Evolutionary conservation across 2,797 vertebrate genomes (phyloP).

Genomic region (Parotocinclus haroldoi): DNA sequence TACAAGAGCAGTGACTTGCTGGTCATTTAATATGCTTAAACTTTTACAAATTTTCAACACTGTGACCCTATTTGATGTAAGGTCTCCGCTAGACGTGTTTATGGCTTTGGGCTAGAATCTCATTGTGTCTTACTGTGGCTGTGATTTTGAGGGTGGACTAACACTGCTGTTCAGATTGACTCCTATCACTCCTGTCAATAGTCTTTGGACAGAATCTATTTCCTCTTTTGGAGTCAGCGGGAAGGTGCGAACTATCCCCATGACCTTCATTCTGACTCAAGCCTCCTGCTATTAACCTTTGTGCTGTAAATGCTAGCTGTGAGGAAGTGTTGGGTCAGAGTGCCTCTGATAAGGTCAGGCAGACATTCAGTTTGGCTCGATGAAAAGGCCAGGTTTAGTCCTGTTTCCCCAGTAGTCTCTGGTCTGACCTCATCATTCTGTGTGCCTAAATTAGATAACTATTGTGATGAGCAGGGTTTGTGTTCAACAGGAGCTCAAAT

Average conservation of each 20-base stretch:
- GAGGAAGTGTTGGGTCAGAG: conserved; percentile 51
- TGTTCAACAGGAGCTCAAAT: neutral
- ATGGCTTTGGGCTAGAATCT: too few relatives aligned
- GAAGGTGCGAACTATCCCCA: conserved; percentile 6
- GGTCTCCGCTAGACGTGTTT: too few relatives aligned
- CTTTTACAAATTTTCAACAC: too few relatives aligned
- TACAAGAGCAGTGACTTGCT: too few relatives aligned
- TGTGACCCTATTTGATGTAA: too few relatives aligned
- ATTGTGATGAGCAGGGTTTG: neutral
- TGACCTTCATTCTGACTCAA: conserved; percentile 62
- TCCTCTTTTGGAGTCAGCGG: conserved; percentile 11
- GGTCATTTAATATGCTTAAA: too few relatives aligned
- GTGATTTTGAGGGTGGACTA: too few relatives aligned
- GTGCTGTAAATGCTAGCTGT: conserved; percentile 63
- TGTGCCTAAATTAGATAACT: conserved; percentile 3
- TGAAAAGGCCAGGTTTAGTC: conserved; percentile 46
- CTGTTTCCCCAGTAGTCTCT: conserved; percentile 18
- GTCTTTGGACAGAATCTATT: conserved; percentile 3
- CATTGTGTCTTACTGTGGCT: too few relatives aligned
- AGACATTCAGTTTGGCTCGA: conserved; percentile 53
- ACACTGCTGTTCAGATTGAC: neutral
- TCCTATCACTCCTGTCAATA: neutral
- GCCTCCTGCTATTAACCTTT: conserved; percentile 70
- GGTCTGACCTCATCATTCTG: conserved; percentile 2
- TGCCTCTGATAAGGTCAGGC: conserved; percentile 63